Evolutionary conservation across 2,113 vertebrate genomes (phyloP).

Genomic region (Notarius quadriscutis): DNA sequence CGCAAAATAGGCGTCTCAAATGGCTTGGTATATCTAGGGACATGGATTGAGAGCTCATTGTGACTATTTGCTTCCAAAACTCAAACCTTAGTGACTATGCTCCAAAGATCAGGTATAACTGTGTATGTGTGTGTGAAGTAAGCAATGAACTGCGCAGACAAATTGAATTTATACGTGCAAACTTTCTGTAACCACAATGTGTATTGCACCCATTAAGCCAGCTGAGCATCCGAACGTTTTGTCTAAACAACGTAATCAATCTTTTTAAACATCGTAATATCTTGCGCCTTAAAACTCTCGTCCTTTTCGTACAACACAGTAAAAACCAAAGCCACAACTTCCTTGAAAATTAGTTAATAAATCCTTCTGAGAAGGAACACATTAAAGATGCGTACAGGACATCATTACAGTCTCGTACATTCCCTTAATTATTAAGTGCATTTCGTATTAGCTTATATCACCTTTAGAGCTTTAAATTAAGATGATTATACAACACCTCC

Average conservation of each 20-base stretch:
- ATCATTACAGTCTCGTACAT: background rate
- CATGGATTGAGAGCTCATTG: constrained; percentile 21
- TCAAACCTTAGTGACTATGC: background rate
- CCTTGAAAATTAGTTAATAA: background rate
- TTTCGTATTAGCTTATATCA: constrained; percentile 11
- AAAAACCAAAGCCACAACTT: constrained; percentile 10
- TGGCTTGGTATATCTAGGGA: background rate
- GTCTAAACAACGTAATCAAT: constrained; percentile 36
- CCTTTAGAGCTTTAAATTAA: background rate
- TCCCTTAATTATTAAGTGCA: constrained; percentile 11
- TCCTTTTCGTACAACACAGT: constrained; percentile 9
- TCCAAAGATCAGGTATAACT: background rate
- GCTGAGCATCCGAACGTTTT: constrained; percentile 30
- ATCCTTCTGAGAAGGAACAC: background rate
- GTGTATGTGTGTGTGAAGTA: background rate
- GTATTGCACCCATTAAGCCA: constrained; percentile 33
- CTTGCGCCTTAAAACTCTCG: background rate
- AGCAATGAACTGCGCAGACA: background rate
- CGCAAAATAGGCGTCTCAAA: constrained; percentile 7
- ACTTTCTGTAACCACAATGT: constrained; percentile 43
- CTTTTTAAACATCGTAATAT: background rate
- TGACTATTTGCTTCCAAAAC: background rate
- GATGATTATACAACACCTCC: constrained; percentile 14
- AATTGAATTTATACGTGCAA: constrained; percentile 14
- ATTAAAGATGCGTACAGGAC: background rate